Conservation (phyloP, 2,113 vertebrate genomes). For the Anhinga rufa region DNA sequence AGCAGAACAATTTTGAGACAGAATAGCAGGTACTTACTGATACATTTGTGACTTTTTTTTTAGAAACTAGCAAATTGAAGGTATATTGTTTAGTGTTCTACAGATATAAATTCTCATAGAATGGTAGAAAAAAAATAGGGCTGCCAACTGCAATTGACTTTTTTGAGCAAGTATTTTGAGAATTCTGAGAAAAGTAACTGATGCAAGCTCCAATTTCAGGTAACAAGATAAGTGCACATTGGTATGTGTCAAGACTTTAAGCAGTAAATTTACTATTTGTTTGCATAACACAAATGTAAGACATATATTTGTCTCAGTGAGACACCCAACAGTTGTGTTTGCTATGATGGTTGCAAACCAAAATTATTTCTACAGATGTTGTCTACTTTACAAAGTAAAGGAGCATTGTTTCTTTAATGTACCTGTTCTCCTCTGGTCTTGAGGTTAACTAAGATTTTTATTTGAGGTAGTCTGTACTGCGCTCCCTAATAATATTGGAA, state of each 20-base stretch:
- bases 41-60: not conserved
- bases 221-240: not conserved
- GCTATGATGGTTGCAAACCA: not conserved
- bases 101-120: not conserved
- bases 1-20: not conserved
- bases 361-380: not conserved
- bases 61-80: not conserved
- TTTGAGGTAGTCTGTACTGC: not conserved
- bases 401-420: not conserved
- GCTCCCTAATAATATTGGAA: not conserved
- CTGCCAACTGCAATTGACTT: not conserved
- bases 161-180: not conserved
- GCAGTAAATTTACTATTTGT: not conserved
- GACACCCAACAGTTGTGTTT: not conserved
- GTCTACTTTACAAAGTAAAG: not conserved
- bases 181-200: not conserved
- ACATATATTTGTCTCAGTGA: not conserved
- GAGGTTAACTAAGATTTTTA: not conserved
- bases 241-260: not conserved
- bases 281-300: not conserved
- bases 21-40: not conserved
- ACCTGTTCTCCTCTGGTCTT: not conserved
- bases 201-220: not conserved
- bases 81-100: not conserved
- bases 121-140: not conserved